Evolutionary conservation across 2,888 invertebrate species (phyloP).

Genomic region (Nomada lathburiana): DNA sequence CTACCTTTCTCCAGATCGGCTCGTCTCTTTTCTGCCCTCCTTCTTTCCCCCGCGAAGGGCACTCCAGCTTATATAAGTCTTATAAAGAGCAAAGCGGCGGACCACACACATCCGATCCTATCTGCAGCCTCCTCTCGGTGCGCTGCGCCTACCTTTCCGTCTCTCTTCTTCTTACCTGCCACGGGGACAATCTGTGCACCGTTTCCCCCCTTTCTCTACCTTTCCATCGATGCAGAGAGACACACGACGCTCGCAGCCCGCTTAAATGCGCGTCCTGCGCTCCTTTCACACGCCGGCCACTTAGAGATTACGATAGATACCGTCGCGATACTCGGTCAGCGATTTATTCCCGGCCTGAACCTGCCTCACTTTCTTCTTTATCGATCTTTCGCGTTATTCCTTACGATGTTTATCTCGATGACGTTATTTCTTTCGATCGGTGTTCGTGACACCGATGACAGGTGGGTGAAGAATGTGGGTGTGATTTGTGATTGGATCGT

Average conservation of each 20-base stretch:
- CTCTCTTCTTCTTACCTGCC: slow-evolving; percentile 53
- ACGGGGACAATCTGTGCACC: slow-evolving; percentile 47
- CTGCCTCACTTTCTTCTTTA: slow-evolving; percentile 12
- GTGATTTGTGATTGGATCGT: too few relatives aligned
- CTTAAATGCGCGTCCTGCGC: slow-evolving; percentile 54
- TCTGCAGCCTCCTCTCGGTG: slow-evolving; percentile 75
- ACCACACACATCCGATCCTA: slow-evolving; percentile 84
- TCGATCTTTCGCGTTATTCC: background rate
- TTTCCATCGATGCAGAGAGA: slow-evolving; percentile 20
- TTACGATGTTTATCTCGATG: background rate
- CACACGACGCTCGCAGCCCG: slow-evolving; percentile 40
- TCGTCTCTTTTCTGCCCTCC: slow-evolving; percentile 47
- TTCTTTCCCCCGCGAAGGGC: slow-evolving; percentile 57
- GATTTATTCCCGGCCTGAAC: slow-evolving; percentile 39
- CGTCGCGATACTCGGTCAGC: slow-evolving; percentile 34
- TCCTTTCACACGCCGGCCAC: slow-evolving; percentile 56
- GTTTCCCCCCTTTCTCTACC: slow-evolving; percentile 44
- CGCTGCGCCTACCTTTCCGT: slow-evolving; percentile 64
- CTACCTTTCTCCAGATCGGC: slow-evolving; percentile 9
- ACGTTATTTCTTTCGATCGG: background rate
- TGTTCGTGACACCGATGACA: background rate
- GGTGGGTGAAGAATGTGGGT: background rate
- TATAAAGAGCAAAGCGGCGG: slow-evolving; percentile 83
- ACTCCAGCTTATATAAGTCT: slow-evolving; percentile 83
- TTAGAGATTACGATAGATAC: slow-evolving; percentile 56